Percentiles rank a stretch among this genome's conserved stretches.
Evolutionary conservation across 1,140 invertebrate genomes (phyloP).

Genomic region (Coenobita brevimanus): DNA sequence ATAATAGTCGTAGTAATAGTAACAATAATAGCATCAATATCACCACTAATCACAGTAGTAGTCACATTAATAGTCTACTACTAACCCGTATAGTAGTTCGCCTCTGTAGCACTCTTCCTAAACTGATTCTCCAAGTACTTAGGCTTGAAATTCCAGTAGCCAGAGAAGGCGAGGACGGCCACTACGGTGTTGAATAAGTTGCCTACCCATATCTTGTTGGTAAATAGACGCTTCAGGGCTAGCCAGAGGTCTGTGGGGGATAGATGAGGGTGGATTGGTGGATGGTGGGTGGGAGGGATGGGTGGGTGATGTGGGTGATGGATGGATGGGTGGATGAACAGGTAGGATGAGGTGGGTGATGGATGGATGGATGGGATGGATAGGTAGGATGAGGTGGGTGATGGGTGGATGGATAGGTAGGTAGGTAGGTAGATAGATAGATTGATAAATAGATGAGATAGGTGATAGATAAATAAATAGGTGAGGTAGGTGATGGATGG

Average conservation of each 20-base stretch:
- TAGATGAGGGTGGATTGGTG: not conserved
- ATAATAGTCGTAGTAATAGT: too few relatives aligned
- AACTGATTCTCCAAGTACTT: slow-evolving; percentile 73
- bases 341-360: too few relatives aligned
- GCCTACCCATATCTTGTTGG: slow-evolving; percentile 71
- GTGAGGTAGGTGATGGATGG: too few relatives aligned
- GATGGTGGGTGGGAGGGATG: not conserved
- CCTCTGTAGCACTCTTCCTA: slow-evolving; percentile 71
- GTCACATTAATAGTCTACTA: not conserved
- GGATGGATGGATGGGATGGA: not conserved
- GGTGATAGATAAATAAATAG: too few relatives aligned
- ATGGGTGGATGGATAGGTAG: not conserved
- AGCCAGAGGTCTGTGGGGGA: slow-evolving; percentile 19
- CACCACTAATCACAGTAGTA: too few relatives aligned
- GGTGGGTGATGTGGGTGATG: not conserved
- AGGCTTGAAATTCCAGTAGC: slow-evolving; percentile 72
- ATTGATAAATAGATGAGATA: too few relatives aligned
- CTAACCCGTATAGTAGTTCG: slow-evolving; percentile 69
- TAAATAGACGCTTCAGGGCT: slow-evolving; percentile 60
- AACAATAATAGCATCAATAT: too few relatives aligned
- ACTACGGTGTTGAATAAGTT: slow-evolving; percentile 70
- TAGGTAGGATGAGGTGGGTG: not conserved
- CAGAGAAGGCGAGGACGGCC: slow-evolving; percentile 71
- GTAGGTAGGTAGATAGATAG: not conserved
- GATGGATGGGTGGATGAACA: not conserved